Base-by-base conservation (phyloP, 2,888 invertebrate species). In the Drosophila paracracens region DNA sequence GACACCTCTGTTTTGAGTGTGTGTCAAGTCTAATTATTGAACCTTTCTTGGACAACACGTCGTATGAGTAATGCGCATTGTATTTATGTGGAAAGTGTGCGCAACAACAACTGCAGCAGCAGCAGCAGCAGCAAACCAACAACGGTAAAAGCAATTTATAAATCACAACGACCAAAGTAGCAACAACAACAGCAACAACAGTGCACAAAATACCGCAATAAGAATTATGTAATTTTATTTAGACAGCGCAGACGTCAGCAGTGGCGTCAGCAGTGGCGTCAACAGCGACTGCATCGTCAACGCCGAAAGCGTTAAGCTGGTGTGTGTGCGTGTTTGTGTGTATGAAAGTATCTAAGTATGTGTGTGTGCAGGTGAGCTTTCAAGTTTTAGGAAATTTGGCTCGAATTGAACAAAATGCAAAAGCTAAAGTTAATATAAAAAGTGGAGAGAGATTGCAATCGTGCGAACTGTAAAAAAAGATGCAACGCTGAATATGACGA, bases 151-250 rank as follows among this genome's bases (percentile, higher is more conserved):
- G 69, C 79, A 74, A 74, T 70, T 84, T 79, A 82, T 81, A 76
- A 81, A 67, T 67, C 70, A 67, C 46, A 67, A 66, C 48, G 59
- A 31, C 35, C 31, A 43, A 50, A 73, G 33, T 33, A 60, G 18
- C 62, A 70, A 57, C 33, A 63, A 60, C 36, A 61, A 50, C 56
- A 33, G 21, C 54, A 64, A 57, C n/a, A 18, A 40, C 5, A 54
- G 35, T 25, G 61, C 46, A 66, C 57, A 68, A 74, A 40, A 64
- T 60, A 36, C 82, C 54, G 78, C 83, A 48, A 66, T 68, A 63
- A 74, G 74, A 84, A 84, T 82, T 82, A 87, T 82, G 82, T 84
- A 87, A 82, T 81, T 80, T 76, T 67, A 70, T 86, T 83, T 79
- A 69, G 69, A 59, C 70, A 71, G 71, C 75, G 64, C 36, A 16